Evolutionary conservation across 2,113 vertebrate species (phyloP).

Genomic region (Raphicerus campestris): DNA sequence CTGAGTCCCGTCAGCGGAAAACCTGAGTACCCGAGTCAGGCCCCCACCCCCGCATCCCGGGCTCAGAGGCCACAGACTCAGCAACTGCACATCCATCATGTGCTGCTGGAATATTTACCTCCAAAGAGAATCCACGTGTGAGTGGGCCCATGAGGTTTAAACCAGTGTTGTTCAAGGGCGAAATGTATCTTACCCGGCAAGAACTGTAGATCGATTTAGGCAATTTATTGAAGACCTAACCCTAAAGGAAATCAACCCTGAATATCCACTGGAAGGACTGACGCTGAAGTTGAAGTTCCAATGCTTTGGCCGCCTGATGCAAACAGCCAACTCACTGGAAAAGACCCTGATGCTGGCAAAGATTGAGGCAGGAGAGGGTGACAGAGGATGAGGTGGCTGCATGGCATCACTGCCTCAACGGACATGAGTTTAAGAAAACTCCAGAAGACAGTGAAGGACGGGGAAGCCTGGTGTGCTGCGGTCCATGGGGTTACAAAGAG

Average conservation of each 20-base stretch:
- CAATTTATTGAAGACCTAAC: neutral
- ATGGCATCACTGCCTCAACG: neutral
- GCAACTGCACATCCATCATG: accelerated
- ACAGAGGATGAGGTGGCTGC: neutral
- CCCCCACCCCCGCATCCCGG: neutral
- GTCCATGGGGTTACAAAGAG: neutral
- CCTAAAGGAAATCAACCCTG: neutral
- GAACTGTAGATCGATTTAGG: neutral
- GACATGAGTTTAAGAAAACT: neutral
- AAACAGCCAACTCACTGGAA: neutral
- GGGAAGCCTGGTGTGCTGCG: neutral
- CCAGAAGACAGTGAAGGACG: neutral
- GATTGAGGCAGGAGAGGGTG: neutral
- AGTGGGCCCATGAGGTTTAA: neutral
- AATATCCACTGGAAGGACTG: neutral
- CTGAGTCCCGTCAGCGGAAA: neutral
- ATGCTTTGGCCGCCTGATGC: neutral
- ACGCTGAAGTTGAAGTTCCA: neutral
- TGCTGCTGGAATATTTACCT: accelerated
- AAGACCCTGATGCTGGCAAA: neutral
- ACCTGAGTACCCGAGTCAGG: accelerated
- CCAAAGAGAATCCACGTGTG: accelerated
- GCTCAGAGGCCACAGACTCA: neutral
- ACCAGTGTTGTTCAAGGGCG: neutral
- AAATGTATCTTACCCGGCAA: neutral